Base-by-base conservation (phyloP, 2,888 invertebrate species). In the Dynastes maya region DNA sequence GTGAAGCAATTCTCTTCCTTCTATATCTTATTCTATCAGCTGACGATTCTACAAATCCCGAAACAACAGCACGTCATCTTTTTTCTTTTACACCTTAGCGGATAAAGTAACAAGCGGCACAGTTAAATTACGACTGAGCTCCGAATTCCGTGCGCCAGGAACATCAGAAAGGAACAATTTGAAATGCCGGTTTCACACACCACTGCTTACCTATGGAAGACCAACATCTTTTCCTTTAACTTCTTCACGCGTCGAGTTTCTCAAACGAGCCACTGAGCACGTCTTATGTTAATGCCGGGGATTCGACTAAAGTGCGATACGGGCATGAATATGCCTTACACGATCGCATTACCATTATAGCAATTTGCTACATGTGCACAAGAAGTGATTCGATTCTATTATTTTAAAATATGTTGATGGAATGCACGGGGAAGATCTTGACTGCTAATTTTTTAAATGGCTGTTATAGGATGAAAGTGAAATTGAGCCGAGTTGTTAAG, bases 101-200 rank as follows among this genome's bases (percentile, higher is more conserved):
- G 51, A 53, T 76, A 40, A 75, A 72, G 68, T 63, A 76, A 76
- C 37, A 13, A 75, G 65, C 37, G 53, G 40, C 76, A 78, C 75
- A 65, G 78, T 78, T 78, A 75, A 78, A 68, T 58, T 68, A 27
- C 76, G 63, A 79, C 79, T 79, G 76, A 49, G 16, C 22, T 16
- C 45, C 22, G 71, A 29, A 55, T 55, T 32, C 65, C 67, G 75
- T 22, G 76, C 45, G 49, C 45, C 55, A 16, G 16, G 22, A 55
- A n/a, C 45, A 49, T 32, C 27, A 63, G 63, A 64, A 65, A 78
- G 53, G 76, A 75, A 77, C 74, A 74, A 77, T 77, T 74, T 77
- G 72, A 77, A 77, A 77, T 71, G 79, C 74, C 72, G 72, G 77
- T 79, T 79, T 79, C 67, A 77, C 79, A 79, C 77, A 71, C 68